Base-by-base conservation (phyloP, 2,113 vertebrate species). In the Melanotaenia duboulayi region DNA sequence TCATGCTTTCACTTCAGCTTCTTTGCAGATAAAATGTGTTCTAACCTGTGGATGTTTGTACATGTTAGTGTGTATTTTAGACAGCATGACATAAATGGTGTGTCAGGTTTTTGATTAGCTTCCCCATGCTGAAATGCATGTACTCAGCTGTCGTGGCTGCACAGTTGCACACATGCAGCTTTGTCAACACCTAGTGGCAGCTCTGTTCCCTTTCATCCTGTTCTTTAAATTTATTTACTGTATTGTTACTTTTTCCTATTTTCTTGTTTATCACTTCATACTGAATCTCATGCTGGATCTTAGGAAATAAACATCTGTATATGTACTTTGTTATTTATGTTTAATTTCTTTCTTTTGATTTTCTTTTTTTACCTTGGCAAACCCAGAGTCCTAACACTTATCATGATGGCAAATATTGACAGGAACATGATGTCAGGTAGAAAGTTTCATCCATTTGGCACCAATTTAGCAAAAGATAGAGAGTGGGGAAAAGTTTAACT, bases 141-240 rank as follows among this genome's bases (percentile, higher is more conserved):
- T 19, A n/a, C 17, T 19, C 19, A 22, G 9, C 1, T 4, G 13
- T 25, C 39, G 13, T 42, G 11, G 39, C 4, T 42, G 13, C 14
- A 42, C 1, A 42, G 40, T 16, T 42, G 40, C 40, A 12, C 12
- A 12, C 7, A 40, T 40, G 10, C 10, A 40, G 9, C 54, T 39
- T 25, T 65, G 62, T 65, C 49, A 35, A 12, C 64, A 25, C 37
- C 64, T 54, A 39, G 57, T 48, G 65, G 40, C 40, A 40, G 11
- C 48, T 25, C 49, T 35, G 46, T 7, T 42, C 1, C 12, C 19
- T 60, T 50, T 56, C 25, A 35, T 24, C 13, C 10, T 28, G 22
- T 10, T 10, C 11, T 6, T 58, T 13, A 4, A 24, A 14, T 71
- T 52, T 7, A 58, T 66, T 75, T 40, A 50, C n/a, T 57, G 35